Conservation (phyloP, 2,888 invertebrate genomes). For the Therioaphis trifolii region DNA sequence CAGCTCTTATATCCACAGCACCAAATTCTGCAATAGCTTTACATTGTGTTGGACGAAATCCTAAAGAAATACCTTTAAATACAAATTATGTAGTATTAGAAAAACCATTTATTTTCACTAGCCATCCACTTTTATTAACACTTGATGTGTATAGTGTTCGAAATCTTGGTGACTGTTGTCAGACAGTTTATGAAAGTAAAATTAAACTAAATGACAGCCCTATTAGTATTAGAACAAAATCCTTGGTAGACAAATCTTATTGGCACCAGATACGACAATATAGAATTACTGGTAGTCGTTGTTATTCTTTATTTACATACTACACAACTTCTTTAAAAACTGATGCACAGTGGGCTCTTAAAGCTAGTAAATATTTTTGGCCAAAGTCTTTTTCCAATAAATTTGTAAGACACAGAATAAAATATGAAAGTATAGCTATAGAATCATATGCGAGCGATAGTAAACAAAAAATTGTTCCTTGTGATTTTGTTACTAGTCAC, state of each 20-base stretch:
- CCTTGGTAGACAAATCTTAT: not conserved
- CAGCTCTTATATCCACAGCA: not conserved
- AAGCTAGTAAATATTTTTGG: conserved; percentile 35
- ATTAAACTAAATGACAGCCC: too few species aligned
- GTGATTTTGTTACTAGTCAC: not conserved
- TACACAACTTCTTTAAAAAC: not conserved
- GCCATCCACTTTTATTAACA: too few species aligned
- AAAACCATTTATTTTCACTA: too few species aligned
- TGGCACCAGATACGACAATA: conserved; percentile 16
- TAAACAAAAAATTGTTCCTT: not conserved
- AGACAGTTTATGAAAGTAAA: too few species aligned
- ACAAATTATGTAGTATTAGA: too few species aligned
- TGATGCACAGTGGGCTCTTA: conserved; percentile 10
- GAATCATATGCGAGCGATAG: not conserved
- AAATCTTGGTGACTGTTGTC: too few species aligned
- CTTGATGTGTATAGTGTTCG: too few species aligned
- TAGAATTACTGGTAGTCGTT: conserved; percentile 1
- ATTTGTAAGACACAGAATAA: conserved; percentile 17
- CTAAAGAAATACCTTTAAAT: too few species aligned
- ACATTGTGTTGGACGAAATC: too few species aligned
- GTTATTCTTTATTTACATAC: not conserved
- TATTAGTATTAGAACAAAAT: not conserved
- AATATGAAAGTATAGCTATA: conserved; percentile 1
- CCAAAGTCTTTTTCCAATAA: conserved; percentile 34
- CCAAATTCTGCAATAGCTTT: conserved; percentile 1